Evolutionary conservation across 2,113 vertebrate species (phyloP).

Genomic region (Fulmarus glacialis): DNA sequence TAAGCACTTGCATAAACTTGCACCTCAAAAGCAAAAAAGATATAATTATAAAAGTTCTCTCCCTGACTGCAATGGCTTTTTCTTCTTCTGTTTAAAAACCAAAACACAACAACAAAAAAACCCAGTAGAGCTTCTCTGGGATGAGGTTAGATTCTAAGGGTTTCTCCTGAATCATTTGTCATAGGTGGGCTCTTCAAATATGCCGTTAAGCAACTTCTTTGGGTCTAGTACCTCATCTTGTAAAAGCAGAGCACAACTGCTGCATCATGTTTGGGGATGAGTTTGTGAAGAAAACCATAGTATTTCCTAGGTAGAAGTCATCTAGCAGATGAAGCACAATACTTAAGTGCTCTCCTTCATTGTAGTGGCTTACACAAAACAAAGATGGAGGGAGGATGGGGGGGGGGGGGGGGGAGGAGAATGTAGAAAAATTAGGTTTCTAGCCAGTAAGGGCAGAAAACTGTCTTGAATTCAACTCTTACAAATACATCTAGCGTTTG

Average conservation of each 20-base stretch:
- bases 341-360: neutral
- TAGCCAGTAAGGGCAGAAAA: neutral
- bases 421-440: neutral
- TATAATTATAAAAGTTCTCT: neutral
- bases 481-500: neutral
- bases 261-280: neutral
- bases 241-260: neutral
- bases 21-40: neutral
- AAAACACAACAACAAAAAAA: neutral
- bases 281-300: neutral
- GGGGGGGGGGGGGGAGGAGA: neutral
- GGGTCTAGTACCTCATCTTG: neutral
- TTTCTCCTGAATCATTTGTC: neutral
- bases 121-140: neutral
- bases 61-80: neutral
- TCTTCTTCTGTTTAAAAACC: neutral
- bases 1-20: neutral
- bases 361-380: neutral
- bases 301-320: neutral
- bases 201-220: neutral
- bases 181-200: neutral
- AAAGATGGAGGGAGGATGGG: neutral
- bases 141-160: neutral
- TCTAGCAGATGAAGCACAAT: neutral
- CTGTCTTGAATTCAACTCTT: neutral